Evolutionary conservation across 2,888 invertebrate species (phyloP).

Genomic region (Diploptera punctata): DNA sequence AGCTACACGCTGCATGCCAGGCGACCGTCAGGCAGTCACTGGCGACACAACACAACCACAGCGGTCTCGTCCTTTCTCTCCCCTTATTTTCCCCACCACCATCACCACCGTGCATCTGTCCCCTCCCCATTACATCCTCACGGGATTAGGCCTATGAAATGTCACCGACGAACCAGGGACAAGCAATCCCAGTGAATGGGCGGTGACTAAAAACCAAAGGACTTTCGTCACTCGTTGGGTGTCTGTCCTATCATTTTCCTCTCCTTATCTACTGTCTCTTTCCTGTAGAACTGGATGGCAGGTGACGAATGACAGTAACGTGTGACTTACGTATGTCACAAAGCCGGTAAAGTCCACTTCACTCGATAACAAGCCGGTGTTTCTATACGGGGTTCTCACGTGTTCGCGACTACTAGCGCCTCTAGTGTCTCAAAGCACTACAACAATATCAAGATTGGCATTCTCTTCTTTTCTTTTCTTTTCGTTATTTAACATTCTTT

Average conservation of each 20-base stretch:
- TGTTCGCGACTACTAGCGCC: too few species aligned
- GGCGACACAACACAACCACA: conserved; percentile 19
- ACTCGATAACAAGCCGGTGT: too few species aligned
- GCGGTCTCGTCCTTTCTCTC: conserved; percentile 1
- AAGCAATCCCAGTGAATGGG: conserved; percentile 16
- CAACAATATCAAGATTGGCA: too few species aligned
- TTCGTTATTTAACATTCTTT: too few species aligned
- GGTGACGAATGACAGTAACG: too few species aligned
- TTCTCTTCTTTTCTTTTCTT: too few species aligned
- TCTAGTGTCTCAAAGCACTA: too few species aligned
- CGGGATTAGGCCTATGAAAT: conserved; percentile 31
- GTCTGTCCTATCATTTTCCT: neutral
- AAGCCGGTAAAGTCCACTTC: too few species aligned
- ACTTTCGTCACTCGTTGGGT: neutral
- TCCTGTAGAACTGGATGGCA: neutral
- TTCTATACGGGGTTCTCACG: too few species aligned
- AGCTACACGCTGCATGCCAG: neutral
- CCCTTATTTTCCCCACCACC: conserved; percentile 16
- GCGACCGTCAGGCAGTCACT: conserved; percentile 34
- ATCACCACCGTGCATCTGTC: neutral
- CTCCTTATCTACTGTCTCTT: neutral
- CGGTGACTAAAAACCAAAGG: conserved; percentile 18
- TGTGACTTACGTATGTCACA: too few species aligned
- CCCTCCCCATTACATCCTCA: conserved; percentile 25
- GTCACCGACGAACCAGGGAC: conserved; percentile 34